Evolutionary conservation across 2,888 invertebrate species (phyloP).

Genomic region (Apotomis turbidana): DNA sequence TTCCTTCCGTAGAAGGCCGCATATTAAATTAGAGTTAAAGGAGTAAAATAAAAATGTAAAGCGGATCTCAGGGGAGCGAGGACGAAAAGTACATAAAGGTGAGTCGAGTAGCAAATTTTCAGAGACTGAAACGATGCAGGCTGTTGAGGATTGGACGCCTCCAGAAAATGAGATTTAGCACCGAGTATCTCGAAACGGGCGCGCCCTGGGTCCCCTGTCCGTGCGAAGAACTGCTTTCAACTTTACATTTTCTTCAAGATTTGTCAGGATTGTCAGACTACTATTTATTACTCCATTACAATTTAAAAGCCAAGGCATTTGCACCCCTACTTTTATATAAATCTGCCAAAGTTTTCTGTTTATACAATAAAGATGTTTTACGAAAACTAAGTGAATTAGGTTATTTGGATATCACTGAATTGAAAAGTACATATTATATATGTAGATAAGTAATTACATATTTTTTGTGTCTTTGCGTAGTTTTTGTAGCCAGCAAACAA

Average conservation of each 20-base stretch:
- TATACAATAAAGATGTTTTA: no score
- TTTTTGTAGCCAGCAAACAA: no score
- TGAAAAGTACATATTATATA: no score
- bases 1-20: slow-evolving; percentile 68
- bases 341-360: no score
- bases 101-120: slow-evolving; percentile 51
- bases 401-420: no score
- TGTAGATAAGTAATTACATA: no score
- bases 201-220: background rate
- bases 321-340: no score
- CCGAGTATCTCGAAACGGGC: slow-evolving; percentile 49
- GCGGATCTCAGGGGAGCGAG: slow-evolving; percentile 63
- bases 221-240: slow-evolving; percentile 4
- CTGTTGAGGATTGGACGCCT: slow-evolving; percentile 56
- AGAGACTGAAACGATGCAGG: slow-evolving; percentile 54
- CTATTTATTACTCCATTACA: slow-evolving; percentile 17
- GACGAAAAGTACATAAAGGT: slow-evolving; percentile 54
- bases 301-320: background rate
- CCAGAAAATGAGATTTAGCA: slow-evolving; percentile 65
- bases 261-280: slow-evolving; percentile 12
- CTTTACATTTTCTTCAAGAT: slow-evolving; percentile 10
- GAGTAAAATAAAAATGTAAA: slow-evolving; percentile 76
- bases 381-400: no score
- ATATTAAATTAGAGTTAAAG: slow-evolving; percentile 78
- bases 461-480: no score